Evolutionary conservation across 2,797 vertebrate species (phyloP), one percentile per base, ranked within the genome.

Genomic region (Cynopterus sphinx): DNA sequence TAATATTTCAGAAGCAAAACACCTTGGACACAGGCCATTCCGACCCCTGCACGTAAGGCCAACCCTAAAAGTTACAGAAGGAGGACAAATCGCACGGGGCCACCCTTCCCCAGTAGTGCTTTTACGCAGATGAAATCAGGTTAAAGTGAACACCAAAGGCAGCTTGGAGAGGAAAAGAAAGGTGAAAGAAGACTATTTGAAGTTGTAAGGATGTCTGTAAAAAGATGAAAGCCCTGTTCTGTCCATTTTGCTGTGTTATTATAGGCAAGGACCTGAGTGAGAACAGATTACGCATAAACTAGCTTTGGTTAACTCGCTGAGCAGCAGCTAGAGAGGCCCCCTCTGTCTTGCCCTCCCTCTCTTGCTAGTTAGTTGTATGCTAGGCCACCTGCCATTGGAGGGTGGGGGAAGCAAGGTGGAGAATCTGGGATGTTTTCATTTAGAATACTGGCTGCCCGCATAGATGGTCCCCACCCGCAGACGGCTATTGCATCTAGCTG

Each of bases 1-100:
- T 89, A 96, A 93, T 97, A 96, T 91, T 96, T 89, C 90, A 97
- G 87, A 95, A 68, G 55, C n/a, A 65, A 91, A 97, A 59, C 19
- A 77, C 49, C 49, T 77, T n/a, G 7, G n/a, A 82, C 73, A 55
- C 59, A 49, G 49, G 53, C 53, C 43, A 22, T 75, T 53, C 77
- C 41, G 46, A 79, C 77, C 16, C 16, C 73, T n/a, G 63, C 22
- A 26, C 15, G 43, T 55, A 82, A 86, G 41, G 26, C 33, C 39
- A 43, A 65, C 70, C 55, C 33, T 10, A n/a, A 36, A 55, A 57
- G 49, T 6, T 85, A 36, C 24, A 24, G 51, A 24, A 70, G 0
- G 33, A 82, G 61, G 49, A 41, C 63, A 86, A 73, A 86, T 5
- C 12, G 1, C 63, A 53, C 0, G 12, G 28, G 59, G n/a, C 16